Evolutionary conservation across 1,140 invertebrate genomes (phyloP).

Genomic region (Aphis craccivora): DNA sequence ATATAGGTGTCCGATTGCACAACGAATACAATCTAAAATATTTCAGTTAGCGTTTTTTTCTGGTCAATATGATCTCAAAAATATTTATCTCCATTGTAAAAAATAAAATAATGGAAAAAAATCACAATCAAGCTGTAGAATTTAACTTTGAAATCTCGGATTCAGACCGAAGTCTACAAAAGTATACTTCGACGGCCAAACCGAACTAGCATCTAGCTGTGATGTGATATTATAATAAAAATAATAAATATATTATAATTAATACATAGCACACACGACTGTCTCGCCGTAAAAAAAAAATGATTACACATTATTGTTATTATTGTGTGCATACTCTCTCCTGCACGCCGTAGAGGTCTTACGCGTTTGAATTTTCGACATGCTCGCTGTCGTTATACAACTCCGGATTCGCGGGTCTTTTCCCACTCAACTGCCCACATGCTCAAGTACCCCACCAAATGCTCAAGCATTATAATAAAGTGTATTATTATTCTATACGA

Average conservation of each 20-base stretch:
- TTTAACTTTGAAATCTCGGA: background rate
- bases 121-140: background rate
- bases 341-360: background rate
- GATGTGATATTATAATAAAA: background rate
- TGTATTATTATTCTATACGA: background rate
- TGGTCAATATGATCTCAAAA: background rate
- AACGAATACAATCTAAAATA: background rate
- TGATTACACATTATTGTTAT: background rate
- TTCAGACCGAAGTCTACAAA: background rate
- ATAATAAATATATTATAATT: constrained; percentile 15
- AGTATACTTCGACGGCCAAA: background rate
- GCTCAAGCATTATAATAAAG: background rate
- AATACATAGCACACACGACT: background rate
- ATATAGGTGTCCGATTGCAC: background rate
- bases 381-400: background rate
- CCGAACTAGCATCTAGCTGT: background rate
- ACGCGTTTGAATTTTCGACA: background rate
- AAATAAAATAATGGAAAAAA: background rate
- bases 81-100: background rate
- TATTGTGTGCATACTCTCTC: background rate
- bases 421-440: too few relatives aligned
- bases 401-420: background rate
- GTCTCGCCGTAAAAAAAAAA: background rate
- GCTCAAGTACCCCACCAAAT: background rate
- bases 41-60: background rate